phyloP scores from a whole-genome alignment of 1,140 invertebrate species.

The Mesaphorura yosii region DNA sequence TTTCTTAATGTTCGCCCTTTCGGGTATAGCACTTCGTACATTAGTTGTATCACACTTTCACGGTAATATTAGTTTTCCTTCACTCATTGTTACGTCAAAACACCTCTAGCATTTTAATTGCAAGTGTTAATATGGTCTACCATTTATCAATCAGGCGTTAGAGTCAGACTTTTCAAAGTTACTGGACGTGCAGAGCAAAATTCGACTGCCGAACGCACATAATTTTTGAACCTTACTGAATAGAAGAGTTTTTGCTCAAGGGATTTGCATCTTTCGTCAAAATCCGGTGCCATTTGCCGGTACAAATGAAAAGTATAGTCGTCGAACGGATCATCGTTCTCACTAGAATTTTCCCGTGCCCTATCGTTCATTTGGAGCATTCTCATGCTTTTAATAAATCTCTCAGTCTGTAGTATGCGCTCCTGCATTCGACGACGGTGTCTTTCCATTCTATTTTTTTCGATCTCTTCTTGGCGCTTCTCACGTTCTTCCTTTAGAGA shows the following conservation, averaged over 20 bases:
- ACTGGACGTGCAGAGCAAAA: too few species aligned
- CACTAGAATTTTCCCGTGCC: slow-evolving; percentile 8
- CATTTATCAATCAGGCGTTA: too few species aligned
- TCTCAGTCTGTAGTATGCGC: slow-evolving; percentile 54
- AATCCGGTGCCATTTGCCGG: slow-evolving; percentile 57
- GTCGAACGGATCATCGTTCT: slow-evolving; percentile 44
- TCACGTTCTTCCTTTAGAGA: slow-evolving; percentile 34
- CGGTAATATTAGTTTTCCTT: too few species aligned
- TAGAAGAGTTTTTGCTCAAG: slow-evolving; percentile 54
- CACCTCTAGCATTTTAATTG: too few species aligned
- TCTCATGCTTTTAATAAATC: slow-evolving; percentile 64
- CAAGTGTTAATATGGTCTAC: too few species aligned
- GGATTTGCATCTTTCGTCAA: slow-evolving; percentile 62
- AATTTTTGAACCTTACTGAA: slow-evolving; percentile 9
- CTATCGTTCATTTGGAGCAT: slow-evolving; percentile 54
- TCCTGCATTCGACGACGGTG: slow-evolving; percentile 52
- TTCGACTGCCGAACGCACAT: not conserved
- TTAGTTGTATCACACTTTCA: too few species aligned
- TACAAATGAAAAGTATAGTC: slow-evolving; percentile 63
- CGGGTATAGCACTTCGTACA: too few species aligned
- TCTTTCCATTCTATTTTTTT: slow-evolving; percentile 51
- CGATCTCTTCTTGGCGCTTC: slow-evolving; percentile 53
- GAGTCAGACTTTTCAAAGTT: too few species aligned
- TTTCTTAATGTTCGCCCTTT: too few species aligned
- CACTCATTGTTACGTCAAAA: too few species aligned